phyloP scores from a whole-genome alignment of 2,888 invertebrate species.

The Steinernema scapterisci region DNA sequence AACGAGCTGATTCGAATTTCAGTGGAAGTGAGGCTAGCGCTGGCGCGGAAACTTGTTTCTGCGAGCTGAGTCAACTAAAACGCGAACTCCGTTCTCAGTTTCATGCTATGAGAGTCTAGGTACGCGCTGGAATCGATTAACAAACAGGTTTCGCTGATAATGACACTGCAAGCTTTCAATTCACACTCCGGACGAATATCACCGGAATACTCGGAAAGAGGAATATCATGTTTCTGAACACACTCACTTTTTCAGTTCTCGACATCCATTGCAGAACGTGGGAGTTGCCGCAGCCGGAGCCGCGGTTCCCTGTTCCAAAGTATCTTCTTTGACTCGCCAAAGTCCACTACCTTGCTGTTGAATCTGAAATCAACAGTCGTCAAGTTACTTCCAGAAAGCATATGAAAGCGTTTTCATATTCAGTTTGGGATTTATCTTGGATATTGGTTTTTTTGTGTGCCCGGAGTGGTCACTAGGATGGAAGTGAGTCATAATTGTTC shows the following conservation, averaged over 20 bases:
- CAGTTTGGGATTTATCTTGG: too few relatives aligned
- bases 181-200: too few relatives aligned
- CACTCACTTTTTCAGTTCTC: slow-evolving; percentile 38
- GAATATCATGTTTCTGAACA: too few relatives aligned
- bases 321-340: slow-evolving; percentile 28
- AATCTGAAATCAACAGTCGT: not conserved
- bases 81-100: slow-evolving; percentile 21
- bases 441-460: too few relatives aligned
- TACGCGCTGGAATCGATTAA: not conserved
- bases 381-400: too few relatives aligned
- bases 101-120: not conserved
- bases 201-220: too few relatives aligned
- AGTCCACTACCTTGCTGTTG: slow-evolving; percentile 30
- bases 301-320: slow-evolving; percentile 17
- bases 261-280: slow-evolving; percentile 35
- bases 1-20: slow-evolving; percentile 28
- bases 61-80: not conserved
- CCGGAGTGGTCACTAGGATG: too few relatives aligned
- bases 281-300: not conserved
- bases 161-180: not conserved
- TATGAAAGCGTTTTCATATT: too few relatives aligned
- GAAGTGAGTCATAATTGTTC: not conserved
- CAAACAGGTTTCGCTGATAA: not conserved
- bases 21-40: slow-evolving; percentile 2
- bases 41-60: slow-evolving; percentile 14